Conservation (phyloP, 1,140 invertebrate species). For the Trichonephila clavipes region DNA sequence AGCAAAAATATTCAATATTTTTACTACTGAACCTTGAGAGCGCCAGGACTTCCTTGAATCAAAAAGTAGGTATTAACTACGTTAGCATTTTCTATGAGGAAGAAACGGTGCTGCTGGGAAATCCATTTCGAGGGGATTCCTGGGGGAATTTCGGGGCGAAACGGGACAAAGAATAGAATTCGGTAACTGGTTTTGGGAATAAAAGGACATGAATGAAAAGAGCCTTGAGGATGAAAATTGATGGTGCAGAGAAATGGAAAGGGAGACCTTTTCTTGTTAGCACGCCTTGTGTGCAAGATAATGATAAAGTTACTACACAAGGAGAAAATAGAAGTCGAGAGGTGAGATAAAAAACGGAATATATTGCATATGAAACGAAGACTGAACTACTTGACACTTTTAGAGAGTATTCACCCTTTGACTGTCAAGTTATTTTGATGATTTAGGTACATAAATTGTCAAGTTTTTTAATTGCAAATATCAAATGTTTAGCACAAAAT, state of each 20-base stretch:
- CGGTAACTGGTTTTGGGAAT: not conserved
- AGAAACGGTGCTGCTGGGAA: not conserved
- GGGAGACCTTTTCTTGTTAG: not conserved
- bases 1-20: not conserved
- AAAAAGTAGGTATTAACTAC: not conserved
- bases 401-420: too few relatives aligned
- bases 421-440: too few relatives aligned
- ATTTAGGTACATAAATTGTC: too few relatives aligned
- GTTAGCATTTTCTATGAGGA: not conserved
- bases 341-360: not conserved
- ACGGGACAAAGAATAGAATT: not conserved
- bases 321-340: not conserved
- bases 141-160: not conserved
- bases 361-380: not conserved
- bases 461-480: too few relatives aligned
- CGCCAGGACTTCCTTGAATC: not conserved
- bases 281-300: not conserved
- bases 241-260: not conserved
- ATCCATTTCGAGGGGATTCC: not conserved
- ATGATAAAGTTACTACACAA: not conserved
- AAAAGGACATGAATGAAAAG: not conserved
- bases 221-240: conserved; percentile 15
- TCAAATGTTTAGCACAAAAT: too few relatives aligned
- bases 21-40: not conserved
- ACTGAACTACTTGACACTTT: not conserved